These are phyloP conservation scores for Diaphora mendica DNA, from an alignment of 2,888 invertebrate species.

Conservation along the genomic window DNA sequence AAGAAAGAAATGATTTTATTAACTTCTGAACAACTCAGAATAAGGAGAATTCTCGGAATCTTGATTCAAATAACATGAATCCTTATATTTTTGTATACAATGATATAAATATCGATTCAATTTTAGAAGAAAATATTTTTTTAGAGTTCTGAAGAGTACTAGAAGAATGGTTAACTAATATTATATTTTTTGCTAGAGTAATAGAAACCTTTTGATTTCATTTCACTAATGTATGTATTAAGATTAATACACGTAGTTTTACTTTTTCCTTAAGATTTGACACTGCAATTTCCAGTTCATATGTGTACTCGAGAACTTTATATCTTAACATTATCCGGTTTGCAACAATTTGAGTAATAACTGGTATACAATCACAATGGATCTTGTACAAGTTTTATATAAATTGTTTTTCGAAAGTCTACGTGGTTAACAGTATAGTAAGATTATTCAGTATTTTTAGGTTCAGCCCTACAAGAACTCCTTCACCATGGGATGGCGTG, in stretches of 20 bases:
- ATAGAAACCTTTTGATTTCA: background rate
- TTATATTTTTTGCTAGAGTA: background rate
- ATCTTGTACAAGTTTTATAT: too few species aligned
- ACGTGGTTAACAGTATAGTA: background rate
- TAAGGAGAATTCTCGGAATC: too few species aligned
- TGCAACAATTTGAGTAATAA: background rate
- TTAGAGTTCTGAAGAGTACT: too few species aligned
- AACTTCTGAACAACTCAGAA: too few species aligned
- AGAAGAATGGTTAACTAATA: too few species aligned
- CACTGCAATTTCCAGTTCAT: background rate
- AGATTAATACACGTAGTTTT: background rate
- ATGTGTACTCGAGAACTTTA: background rate
- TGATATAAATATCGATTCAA: too few species aligned
- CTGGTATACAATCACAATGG: too few species aligned
- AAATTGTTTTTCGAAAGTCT: too few species aligned
- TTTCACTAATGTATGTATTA: background rate
- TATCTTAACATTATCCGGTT: background rate
- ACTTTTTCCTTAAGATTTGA: background rate
- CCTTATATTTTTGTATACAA: too few species aligned
- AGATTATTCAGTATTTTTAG: slow-evolving; percentile 72
- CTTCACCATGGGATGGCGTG: slow-evolving; percentile 96
- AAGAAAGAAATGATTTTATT: too few species aligned
- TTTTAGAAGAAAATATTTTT: too few species aligned
- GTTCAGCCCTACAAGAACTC: slow-evolving; percentile 97
- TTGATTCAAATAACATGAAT: too few species aligned